Conservation (phyloP, 2,797 vertebrate genomes). For the Echiichthys vipera region DNA sequence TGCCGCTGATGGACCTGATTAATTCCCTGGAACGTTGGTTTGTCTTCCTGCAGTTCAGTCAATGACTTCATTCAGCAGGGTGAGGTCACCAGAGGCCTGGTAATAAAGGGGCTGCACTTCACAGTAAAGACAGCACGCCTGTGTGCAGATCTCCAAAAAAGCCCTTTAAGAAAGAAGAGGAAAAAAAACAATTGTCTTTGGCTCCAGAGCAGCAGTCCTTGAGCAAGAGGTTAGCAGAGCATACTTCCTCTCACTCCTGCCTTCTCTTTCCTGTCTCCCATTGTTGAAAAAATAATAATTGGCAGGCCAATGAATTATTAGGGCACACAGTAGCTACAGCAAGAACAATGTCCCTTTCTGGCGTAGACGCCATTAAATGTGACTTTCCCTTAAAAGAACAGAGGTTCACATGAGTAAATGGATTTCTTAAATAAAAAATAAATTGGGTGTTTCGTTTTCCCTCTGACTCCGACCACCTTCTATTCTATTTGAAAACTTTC, state of each 20-base stretch:
- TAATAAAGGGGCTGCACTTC: constrained; percentile 91
- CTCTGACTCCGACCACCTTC: constrained; percentile 59
- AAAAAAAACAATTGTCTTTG: constrained; percentile 79
- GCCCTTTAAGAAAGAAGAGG: constrained; percentile 69
- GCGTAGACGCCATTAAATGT: constrained; percentile 65
- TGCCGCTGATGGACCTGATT: constrained; percentile 90
- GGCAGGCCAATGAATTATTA: constrained; percentile 83
- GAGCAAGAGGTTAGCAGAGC: constrained; percentile 61
- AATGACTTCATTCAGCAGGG: constrained; percentile 94
- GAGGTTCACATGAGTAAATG: constrained; percentile 71
- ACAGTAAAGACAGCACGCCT: constrained; percentile 85
- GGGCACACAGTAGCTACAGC: constrained; percentile 63
- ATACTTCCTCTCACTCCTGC: constrained; percentile 60
- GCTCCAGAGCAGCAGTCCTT: constrained; percentile 75
- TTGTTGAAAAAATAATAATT: constrained; percentile 79
- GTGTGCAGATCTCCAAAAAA: constrained; percentile 72
- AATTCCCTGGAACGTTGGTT: constrained; percentile 92
- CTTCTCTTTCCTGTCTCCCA: constrained; percentile 58
- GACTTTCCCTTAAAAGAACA: constrained; percentile 75
- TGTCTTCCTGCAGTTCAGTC: constrained; percentile 89
- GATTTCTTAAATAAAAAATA: constrained; percentile 69
- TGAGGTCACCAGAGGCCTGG: constrained; percentile 92
- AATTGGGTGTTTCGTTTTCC: constrained; percentile 53
- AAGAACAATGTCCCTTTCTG: constrained; percentile 70
- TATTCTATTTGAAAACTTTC: constrained; percentile 73